phyloP scores from a whole-genome alignment of 2,113 vertebrate genomes.

The Condylura cristata region DNA sequence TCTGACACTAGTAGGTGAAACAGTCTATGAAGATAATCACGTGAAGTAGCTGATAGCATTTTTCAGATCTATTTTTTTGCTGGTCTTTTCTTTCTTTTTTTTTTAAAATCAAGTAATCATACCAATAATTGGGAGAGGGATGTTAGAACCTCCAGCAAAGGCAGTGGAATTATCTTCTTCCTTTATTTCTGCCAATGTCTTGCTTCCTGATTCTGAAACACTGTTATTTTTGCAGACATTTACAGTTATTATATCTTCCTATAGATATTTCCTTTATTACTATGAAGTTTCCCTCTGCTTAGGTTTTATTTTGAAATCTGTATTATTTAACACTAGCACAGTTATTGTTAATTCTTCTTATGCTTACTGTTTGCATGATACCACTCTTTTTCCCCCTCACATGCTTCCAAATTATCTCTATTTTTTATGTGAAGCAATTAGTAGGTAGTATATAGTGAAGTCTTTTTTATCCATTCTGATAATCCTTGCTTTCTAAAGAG shows the following conservation, averaged over 20 bases:
- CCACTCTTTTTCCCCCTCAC: neutral
- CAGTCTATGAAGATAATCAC: neutral
- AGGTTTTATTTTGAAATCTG: neutral
- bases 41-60: neutral
- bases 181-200: neutral
- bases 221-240: neutral
- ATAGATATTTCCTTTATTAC: neutral
- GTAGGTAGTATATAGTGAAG: neutral
- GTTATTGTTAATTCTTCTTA: neutral
- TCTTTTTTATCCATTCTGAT: neutral
- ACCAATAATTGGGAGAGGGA: neutral
- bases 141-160: neutral
- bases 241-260: neutral
- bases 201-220: slow-evolving; percentile 7
- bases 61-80: neutral
- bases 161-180: neutral
- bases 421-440: neutral
- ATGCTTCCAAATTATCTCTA: neutral
- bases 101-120: neutral
- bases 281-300: neutral
- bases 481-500: neutral
- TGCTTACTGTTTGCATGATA: neutral
- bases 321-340: neutral
- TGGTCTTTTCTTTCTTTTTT: neutral
- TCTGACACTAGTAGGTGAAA: neutral